A percentile compares a stretch with the other conserved stretches of the same genome.
phyloP scores from a whole-genome alignment of 1,140 invertebrate genomes.

The Psilanteris sp. region DNA sequence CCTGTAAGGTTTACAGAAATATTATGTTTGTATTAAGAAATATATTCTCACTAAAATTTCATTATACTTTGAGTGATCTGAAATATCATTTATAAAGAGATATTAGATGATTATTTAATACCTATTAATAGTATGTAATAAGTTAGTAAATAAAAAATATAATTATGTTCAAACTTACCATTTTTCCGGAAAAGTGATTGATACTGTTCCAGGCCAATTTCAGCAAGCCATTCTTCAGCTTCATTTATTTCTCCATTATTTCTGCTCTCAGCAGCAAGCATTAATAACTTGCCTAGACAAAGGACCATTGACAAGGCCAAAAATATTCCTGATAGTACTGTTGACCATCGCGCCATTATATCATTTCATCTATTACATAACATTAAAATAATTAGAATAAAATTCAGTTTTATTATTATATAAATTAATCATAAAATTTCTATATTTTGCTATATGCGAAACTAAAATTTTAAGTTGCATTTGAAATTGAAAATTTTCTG shows the following conservation, averaged over 20 bases:
- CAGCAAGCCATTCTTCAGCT: constrained; percentile 86
- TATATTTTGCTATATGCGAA: too few relatives aligned
- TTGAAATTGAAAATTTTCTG: too few relatives aligned
- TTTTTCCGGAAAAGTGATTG: constrained; percentile 84
- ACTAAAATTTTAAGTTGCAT: too few relatives aligned
- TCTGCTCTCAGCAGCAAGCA: constrained; percentile 74
- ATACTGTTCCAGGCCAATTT: constrained; percentile 85
- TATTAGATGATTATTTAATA: too few relatives aligned
- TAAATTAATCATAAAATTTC: too few relatives aligned
- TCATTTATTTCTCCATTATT: constrained; percentile 81
- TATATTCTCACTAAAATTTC: too few relatives aligned
- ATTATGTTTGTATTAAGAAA: too few relatives aligned
- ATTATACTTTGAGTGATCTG: too few relatives aligned
- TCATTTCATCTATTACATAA: constrained; percentile 67
- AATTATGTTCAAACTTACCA: constrained; percentile 80
- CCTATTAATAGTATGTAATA: too few relatives aligned
- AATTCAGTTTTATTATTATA: too few relatives aligned
- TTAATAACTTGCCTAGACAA: constrained; percentile 75
- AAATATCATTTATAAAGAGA: too few relatives aligned
- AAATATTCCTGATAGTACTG: constrained; percentile 77
- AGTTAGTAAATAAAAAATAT: background rate
- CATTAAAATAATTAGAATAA: background rate
- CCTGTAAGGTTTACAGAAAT: too few relatives aligned
- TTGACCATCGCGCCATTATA: constrained; percentile 79
- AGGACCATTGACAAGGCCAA: constrained; percentile 77